These are phyloP conservation scores for Lymantria dispar DNA, from an alignment of 2,888 invertebrate genomes.

Conservation along the genomic window DNA sequence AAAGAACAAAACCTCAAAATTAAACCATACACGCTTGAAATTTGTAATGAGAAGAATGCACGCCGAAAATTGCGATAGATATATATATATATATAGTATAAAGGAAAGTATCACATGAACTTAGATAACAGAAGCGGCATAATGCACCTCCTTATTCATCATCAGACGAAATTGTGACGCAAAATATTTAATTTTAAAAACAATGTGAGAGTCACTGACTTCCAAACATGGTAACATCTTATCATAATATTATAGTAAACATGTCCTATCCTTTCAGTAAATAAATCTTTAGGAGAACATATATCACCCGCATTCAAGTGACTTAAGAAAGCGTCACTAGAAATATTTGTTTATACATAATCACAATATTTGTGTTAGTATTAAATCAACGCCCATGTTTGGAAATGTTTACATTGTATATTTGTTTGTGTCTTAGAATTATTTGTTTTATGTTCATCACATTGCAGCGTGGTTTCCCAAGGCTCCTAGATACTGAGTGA, in stretches of 20 bases:
- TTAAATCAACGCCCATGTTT: conserved; percentile 2
- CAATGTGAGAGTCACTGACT: not conserved
- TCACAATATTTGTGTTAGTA: not conserved
- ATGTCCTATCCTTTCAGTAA: not conserved
- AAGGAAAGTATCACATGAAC: too few species aligned
- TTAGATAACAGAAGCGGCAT: too few species aligned
- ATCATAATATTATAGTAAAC: not conserved
- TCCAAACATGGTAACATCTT: not conserved
- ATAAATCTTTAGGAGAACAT: not conserved
- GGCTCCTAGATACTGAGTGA: not conserved
- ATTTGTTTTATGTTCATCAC: not conserved
- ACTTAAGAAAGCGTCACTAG: not conserved
- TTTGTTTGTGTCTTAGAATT: not conserved
- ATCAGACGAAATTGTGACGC: too few species aligned
- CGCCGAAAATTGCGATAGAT: too few species aligned
- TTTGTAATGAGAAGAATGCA: too few species aligned
- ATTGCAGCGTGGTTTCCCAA: not conserved
- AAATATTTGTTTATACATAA: not conserved
- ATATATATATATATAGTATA: too few species aligned
- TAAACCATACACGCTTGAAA: too few species aligned
- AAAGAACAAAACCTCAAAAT: too few species aligned
- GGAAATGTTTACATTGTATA: conserved; percentile 1
- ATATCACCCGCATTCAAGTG: not conserved
- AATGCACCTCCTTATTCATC: too few species aligned
- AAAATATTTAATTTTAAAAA: not conserved